Conservation (phyloP, 2,113 vertebrate genomes). For the Charina bottae region DNA sequence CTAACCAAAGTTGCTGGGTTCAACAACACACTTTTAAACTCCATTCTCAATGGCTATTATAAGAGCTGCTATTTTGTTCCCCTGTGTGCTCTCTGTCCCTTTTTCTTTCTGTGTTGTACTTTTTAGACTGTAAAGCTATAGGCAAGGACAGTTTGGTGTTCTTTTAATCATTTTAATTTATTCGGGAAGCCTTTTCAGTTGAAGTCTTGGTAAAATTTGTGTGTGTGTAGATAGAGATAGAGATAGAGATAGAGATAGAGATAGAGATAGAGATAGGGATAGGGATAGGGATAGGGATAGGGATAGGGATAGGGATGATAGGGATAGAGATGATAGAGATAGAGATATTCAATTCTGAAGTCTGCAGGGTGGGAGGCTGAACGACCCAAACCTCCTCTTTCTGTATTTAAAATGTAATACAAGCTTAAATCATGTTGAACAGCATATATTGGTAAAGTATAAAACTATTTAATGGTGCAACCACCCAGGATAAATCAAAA, state of each 20-base stretch:
- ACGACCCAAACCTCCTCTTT: background rate
- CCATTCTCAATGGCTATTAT: background rate
- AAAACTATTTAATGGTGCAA: background rate
- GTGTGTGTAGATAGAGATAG: background rate
- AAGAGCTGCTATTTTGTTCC: background rate
- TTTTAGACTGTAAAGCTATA: background rate
- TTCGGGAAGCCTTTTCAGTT: background rate
- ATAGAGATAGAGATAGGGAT: no score
- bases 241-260: no score
- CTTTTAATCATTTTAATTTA: background rate
- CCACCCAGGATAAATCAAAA: background rate
- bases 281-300: no score
- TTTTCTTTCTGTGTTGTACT: background rate
- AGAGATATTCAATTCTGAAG: background rate
- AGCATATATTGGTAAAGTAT: background rate
- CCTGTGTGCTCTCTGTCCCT: background rate
- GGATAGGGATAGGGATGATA: no score
- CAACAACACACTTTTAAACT: background rate
- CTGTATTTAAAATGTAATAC: background rate
- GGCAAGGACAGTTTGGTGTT: background rate
- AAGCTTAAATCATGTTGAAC: background rate
- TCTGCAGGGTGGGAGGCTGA: background rate
- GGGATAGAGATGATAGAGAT: no score
- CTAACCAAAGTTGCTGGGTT: background rate
- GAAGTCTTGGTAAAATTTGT: background rate